A percentile compares a stretch with the other conserved stretches of the same genome.
Evolutionary conservation across 2,113 vertebrate species (phyloP).

Genomic region (Numida meleagris): DNA sequence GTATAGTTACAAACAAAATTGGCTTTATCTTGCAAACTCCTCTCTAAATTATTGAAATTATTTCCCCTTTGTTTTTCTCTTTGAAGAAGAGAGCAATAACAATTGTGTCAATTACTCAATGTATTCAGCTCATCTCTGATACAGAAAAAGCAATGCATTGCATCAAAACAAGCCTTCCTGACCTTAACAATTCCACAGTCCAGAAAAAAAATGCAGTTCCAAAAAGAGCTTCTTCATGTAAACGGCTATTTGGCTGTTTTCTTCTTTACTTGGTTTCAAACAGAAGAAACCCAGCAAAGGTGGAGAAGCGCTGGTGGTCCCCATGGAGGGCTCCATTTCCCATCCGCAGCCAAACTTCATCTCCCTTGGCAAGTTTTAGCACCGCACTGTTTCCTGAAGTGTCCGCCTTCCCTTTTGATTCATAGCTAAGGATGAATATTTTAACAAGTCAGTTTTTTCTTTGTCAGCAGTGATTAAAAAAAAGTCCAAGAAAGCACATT

Average conservation of each 20-base stretch:
- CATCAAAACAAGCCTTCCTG: neutral
- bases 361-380: slow-evolving; percentile 83
- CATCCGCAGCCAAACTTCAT: slow-evolving; percentile 87
- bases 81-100: neutral
- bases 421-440: slow-evolving; percentile 75
- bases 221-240: neutral
- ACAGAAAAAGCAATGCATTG: neutral
- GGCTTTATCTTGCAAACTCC: neutral
- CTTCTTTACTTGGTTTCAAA: slow-evolving; percentile 81
- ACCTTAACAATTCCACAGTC: slow-evolving; percentile 5
- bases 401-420: slow-evolving; percentile 85
- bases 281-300: slow-evolving; percentile 86
- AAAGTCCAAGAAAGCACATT: neutral
- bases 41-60: neutral
- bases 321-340: slow-evolving; percentile 85
- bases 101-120: neutral
- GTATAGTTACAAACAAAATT: neutral
- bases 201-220: neutral
- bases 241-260: neutral
- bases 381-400: slow-evolving; percentile 85
- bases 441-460: neutral
- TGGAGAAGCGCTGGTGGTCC: slow-evolving; percentile 86
- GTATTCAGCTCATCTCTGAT: neutral
- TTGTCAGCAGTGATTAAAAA: neutral
- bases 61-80: slow-evolving; percentile 8